Base-by-base conservation (phyloP, 2,113 vertebrate species). In the Rhinoptilus africanus region DNA sequence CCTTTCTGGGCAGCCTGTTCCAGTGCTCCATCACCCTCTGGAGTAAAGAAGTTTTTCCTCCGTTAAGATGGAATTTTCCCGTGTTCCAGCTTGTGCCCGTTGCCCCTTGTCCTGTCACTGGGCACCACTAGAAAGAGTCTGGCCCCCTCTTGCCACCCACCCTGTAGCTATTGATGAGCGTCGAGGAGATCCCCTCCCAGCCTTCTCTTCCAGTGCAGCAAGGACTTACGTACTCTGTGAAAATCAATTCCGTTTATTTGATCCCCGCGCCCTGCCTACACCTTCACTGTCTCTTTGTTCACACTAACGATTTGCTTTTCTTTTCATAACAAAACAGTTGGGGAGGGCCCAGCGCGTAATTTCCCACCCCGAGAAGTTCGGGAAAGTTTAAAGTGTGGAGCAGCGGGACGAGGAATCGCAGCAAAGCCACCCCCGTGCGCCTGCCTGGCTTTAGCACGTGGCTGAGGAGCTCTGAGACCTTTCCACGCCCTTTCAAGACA, bases 181-280 rank as follows among this genome's bases (percentile, higher is more conserved):
- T 57, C 20, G 34, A 9, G 13, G 56, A 9, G 56, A 8, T 57
- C 32, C 19, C 56, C 32, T 57, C 56, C n/a, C 56, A 14, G 20
- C 32, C 56, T 57, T 21, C 32, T 57, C 32, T 22, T n/a, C 32
- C 21, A 35, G 21, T 28, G 50, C 6, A 15, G 41, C n/a, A 16
- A 12, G 35, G 81, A n/a, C 43, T 30, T 30, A 18, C 4, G 0
- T 4, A 3, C 24, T 27, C 19, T 2, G 15, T 5, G 30, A 56
- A 62, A 50, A 63, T 15, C 41, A 1, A 14, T n/a, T 22, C 50
- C 41, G 2, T 26, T 26, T 48, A 15, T 16, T 26, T 10, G 11
- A 57, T 35, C 14, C 50, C 57, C 67, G 64, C 35, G 5, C 43
- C 26, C 26, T 9, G 7, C 39, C 57, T 32, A 8, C 48, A 16